Percentiles rank a stretch among this genome's conserved stretches.
phyloP scores from a whole-genome alignment of 30 jellyfish, hydroid and myxozoan species.

The Haliclystus octoradiatus region DNA sequence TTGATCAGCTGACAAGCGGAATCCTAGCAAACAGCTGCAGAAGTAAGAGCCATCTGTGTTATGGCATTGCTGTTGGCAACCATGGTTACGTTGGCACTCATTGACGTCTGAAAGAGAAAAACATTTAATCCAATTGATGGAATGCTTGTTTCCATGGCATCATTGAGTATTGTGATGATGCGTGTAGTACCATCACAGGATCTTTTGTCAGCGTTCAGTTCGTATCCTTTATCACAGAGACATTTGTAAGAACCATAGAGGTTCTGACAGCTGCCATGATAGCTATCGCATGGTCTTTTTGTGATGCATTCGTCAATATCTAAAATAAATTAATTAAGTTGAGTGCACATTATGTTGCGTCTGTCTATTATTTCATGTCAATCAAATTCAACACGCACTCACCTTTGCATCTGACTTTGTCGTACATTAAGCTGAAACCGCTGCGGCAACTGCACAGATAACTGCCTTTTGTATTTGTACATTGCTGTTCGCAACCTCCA shows the following conservation, averaged over 20 bases:
- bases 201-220: conserved; percentile 5
- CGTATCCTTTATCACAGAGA: conserved; percentile 32
- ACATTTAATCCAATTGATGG: not conserved
- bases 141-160: too few relatives aligned
- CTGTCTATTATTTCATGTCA: too few relatives aligned
- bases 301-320: conserved; percentile 52
- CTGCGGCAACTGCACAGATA: conserved; percentile 42
- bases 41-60: conserved; percentile 50
- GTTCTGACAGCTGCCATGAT: conserved; percentile 43
- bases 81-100: conserved; percentile 41
- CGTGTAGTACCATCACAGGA: conserved; percentile 9
- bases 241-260: conserved; percentile 37
- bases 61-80: conserved; percentile 51
- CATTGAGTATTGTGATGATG: too few relatives aligned
- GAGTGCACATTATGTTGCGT: too few relatives aligned
- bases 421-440: conserved; percentile 28
- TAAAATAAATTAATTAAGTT: too few relatives aligned
- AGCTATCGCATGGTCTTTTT: conserved; percentile 29
- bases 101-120: conserved; percentile 24
- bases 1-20: conserved; percentile 17
- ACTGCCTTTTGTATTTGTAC: conserved; percentile 50
- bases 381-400: too few relatives aligned
- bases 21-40: conserved; percentile 54
- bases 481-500: conserved; percentile 66
- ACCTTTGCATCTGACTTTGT: conserved; percentile 53